Evolutionary conservation across 2,113 vertebrate genomes (phyloP).

Genomic region (Elephantulus edwardii): DNA sequence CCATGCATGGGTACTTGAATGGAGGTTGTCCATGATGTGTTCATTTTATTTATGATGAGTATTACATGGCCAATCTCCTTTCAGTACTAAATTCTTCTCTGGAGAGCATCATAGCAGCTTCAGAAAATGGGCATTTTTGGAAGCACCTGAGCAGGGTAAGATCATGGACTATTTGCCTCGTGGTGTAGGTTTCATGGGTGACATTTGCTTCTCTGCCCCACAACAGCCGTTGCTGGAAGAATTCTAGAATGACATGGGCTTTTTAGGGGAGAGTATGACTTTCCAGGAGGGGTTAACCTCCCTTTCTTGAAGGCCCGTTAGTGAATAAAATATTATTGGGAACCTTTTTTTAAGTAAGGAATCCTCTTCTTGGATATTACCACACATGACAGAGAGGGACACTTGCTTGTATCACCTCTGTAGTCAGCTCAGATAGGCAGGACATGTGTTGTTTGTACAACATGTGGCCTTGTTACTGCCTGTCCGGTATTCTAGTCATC

Average conservation of each 20-base stretch:
- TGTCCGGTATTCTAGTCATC: not conserved
- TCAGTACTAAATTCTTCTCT: conserved; percentile 70
- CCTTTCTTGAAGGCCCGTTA: not conserved
- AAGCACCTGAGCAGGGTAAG: not conserved
- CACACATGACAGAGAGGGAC: no score
- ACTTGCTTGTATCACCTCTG: not conserved
- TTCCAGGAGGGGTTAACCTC: accelerated
- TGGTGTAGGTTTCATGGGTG: accelerated
- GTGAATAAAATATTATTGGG: accelerated
- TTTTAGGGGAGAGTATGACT: accelerated
- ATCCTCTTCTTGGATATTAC: not conserved
- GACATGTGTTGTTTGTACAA: accelerated
- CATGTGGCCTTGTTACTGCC: accelerated
- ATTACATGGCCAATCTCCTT: conserved; percentile 79
- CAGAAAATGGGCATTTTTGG: not conserved
- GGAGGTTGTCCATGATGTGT: conserved; percentile 79
- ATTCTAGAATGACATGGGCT: not conserved
- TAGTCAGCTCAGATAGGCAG: not conserved
- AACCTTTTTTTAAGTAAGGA: no score
- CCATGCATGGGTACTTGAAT: conserved; percentile 53
- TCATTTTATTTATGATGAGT: conserved; percentile 79
- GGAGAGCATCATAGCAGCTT: not conserved
- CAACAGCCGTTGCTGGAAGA: not conserved
- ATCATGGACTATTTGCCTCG: accelerated
- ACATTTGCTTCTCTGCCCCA: accelerated